phyloP scores from a whole-genome alignment of 2,797 vertebrate genomes.

The Trachurus trachurus region DNA sequence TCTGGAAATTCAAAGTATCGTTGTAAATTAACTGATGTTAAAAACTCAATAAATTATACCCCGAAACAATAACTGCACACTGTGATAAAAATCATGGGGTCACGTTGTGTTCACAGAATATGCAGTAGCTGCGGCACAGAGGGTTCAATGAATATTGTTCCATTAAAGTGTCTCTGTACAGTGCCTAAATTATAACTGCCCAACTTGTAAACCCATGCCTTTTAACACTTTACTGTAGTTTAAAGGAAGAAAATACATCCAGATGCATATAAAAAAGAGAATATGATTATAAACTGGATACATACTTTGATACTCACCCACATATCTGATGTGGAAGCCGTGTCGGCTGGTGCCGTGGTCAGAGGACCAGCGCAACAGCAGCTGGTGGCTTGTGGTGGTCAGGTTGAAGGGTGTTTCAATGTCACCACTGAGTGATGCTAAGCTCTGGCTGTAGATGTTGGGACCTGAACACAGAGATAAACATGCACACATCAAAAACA shows the following conservation, averaged over 20 bases:
- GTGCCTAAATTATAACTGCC: background rate
- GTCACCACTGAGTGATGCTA: constrained; percentile 96
- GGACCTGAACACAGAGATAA: constrained; percentile 85
- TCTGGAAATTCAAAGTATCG: constrained; percentile 24
- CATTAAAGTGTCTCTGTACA: constrained; percentile 1
- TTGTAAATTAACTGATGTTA: constrained; percentile 35
- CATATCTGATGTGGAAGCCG: constrained; percentile 97
- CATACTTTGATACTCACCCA: constrained; percentile 96
- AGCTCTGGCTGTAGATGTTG: constrained; percentile 93
- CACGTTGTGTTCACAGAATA: constrained; percentile 22
- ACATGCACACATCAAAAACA: background rate
- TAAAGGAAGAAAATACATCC: constrained; percentile 21
- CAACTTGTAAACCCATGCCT: constrained; percentile 53
- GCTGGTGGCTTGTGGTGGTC: constrained; percentile 94
- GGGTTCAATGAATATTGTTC: constrained; percentile 23
- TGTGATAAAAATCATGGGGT: constrained; percentile 70
- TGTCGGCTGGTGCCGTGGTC: constrained; percentile 97
- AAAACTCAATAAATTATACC: constrained; percentile 39
- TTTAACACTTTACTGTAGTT: constrained; percentile 48
- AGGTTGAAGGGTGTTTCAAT: constrained; percentile 93
- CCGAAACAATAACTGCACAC: constrained; percentile 32
- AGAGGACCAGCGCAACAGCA: constrained; percentile 96
- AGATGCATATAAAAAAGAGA: constrained; percentile 64
- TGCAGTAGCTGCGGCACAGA: constrained; percentile 14
- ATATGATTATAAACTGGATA: constrained; percentile 79